A percentile compares a stretch with the other conserved stretches of the same genome.
These are phyloP conservation scores for Amazona vittata DNA, from an alignment of 2,113 vertebrate genomes.

Conservation along the genomic window DNA sequence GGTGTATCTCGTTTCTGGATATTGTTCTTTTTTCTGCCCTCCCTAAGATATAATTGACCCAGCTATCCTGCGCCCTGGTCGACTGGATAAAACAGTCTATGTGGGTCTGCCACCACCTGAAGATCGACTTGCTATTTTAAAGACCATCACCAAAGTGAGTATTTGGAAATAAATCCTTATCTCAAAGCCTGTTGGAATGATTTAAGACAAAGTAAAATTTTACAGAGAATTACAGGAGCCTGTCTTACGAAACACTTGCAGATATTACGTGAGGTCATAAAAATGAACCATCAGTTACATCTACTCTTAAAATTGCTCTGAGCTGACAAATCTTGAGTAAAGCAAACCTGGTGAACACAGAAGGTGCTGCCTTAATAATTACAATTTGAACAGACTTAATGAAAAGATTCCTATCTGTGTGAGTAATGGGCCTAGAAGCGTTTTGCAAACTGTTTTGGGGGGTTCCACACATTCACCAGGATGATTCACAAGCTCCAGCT, in stretches of 20 bases:
- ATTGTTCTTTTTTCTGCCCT: neutral
- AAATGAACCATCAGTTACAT: neutral
- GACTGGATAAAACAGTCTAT: slow-evolving; percentile 93
- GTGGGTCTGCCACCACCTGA: slow-evolving; percentile 90
- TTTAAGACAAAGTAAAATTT: neutral
- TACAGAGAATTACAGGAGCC: neutral
- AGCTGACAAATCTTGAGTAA: neutral
- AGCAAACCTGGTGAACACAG: neutral
- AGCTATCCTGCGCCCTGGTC: slow-evolving; percentile 91
- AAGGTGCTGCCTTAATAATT: neutral
- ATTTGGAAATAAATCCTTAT: neutral
- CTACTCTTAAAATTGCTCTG: neutral
- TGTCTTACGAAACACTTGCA: neutral
- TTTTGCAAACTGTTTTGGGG: neutral
- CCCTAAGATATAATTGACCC: slow-evolving; percentile 91
- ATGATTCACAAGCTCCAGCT: neutral
- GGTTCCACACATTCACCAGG: neutral
- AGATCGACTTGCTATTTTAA: slow-evolving; percentile 89
- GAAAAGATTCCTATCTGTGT: slow-evolving; percentile 1
- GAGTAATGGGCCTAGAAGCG: neutral
- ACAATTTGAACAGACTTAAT: slow-evolving; percentile 13
- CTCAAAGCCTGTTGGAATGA: neutral
- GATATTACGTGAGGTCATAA: neutral
- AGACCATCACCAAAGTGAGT: slow-evolving; percentile 92
- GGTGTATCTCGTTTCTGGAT: neutral